Percentiles rank a stretch among this genome's conserved stretches.
Conservation (phyloP, 2,113 vertebrate genomes). For the Hemiscyllium ocellatum region DNA sequence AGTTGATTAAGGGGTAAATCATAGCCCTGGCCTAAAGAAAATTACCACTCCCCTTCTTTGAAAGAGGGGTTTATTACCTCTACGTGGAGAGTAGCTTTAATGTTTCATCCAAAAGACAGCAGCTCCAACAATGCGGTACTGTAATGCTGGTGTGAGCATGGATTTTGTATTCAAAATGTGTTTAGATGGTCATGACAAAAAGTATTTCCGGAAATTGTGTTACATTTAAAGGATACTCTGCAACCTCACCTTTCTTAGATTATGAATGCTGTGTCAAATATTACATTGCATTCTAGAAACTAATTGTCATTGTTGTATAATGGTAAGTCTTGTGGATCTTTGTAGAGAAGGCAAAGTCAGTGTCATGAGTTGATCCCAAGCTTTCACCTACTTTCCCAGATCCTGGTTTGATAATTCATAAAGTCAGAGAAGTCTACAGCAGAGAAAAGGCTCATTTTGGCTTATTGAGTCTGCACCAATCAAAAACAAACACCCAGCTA, state of each 20-base stretch:
- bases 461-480: too few species aligned
- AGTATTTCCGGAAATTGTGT: background rate
- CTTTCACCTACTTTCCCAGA: background rate
- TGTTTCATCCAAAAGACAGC: background rate
- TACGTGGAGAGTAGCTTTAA: background rate
- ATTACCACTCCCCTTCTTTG: background rate
- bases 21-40: background rate
- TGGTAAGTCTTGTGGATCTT: background rate
- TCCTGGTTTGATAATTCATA: background rate
- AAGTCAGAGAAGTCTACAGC: too few species aligned
- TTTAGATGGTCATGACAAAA: background rate
- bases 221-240: background rate
- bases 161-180: background rate
- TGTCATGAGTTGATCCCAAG: conserved; percentile 1
- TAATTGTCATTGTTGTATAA: background rate
- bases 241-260: background rate
- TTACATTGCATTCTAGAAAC: background rate
- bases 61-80: background rate
- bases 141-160: background rate
- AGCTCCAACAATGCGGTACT: background rate
- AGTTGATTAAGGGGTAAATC: too few species aligned
- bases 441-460: too few species aligned
- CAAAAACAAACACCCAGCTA: too few species aligned
- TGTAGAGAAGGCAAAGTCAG: background rate
- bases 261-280: background rate